Conservation (phyloP, 2,113 vertebrate species). For the Myotis davidii region DNA sequence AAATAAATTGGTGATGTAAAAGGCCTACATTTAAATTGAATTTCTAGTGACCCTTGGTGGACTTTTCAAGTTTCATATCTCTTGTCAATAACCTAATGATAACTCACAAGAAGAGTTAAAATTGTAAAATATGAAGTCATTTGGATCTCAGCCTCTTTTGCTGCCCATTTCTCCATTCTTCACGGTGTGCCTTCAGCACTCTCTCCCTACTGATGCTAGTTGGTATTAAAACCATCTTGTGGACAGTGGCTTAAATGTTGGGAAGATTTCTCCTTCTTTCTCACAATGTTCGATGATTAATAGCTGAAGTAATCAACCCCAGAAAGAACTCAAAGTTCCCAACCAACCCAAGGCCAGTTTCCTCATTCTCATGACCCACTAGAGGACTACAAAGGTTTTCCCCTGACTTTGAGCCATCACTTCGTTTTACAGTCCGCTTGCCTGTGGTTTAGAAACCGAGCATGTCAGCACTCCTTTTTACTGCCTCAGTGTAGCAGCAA, state of each 20-base stretch:
- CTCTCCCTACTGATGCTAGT: neutral
- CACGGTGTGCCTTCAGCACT: neutral
- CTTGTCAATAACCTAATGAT: neutral
- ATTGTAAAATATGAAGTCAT: neutral
- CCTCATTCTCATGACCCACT: neutral
- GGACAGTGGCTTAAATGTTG: neutral
- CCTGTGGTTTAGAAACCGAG: constrained; percentile 71
- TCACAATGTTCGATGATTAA: constrained; percentile 52
- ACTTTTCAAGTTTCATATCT: neutral
- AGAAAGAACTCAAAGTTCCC: constrained; percentile 42
- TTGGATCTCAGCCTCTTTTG: neutral
- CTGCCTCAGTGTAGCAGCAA: constrained; percentile 71
- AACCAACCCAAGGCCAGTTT: constrained; percentile 42
- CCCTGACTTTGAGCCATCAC: constrained; percentile 71
- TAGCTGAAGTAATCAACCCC: constrained; percentile 6
- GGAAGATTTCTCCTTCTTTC: constrained; percentile 58
- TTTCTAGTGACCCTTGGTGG: neutral
- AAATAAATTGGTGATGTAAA: neutral
- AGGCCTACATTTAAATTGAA: neutral
- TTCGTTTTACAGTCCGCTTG: constrained; percentile 72
- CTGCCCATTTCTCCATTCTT: neutral
- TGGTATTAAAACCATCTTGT: neutral
- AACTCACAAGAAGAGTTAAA: neutral
- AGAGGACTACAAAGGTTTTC: constrained; percentile 39
- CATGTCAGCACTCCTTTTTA: constrained; percentile 72